A percentile compares a stretch with the other conserved stretches of the same genome.
These are phyloP conservation scores for Ovibos moschatus DNA, from an alignment of 2,113 vertebrate genomes.

Conservation along the genomic window DNA sequence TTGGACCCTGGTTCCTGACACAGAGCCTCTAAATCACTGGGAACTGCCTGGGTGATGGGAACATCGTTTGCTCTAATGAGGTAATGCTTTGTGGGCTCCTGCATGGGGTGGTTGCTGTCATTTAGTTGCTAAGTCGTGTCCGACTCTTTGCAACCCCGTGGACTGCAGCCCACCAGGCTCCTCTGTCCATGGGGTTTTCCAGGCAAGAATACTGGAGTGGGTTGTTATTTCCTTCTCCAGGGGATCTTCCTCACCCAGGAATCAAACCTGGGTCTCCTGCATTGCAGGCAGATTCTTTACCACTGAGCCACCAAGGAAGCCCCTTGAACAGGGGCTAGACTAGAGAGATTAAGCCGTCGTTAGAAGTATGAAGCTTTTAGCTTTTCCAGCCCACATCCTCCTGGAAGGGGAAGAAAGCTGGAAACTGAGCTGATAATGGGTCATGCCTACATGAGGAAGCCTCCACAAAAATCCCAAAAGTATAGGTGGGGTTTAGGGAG, in stretches of 20 bases:
- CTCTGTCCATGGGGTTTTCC: background rate
- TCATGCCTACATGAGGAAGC: background rate
- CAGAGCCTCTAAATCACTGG: background rate
- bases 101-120: background rate
- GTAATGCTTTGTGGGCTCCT: background rate
- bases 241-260: background rate
- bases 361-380: background rate
- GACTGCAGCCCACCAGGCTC: background rate
- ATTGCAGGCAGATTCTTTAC: background rate
- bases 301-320: background rate
- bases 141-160: background rate
- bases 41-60: background rate
- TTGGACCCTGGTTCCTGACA: background rate
- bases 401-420: background rate
- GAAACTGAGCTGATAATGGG: background rate
- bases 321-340: background rate
- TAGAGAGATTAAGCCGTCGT: background rate
- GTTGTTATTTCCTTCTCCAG: background rate
- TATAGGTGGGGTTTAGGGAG: background rate
- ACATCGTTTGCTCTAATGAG: background rate
- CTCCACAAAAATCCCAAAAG: background rate
- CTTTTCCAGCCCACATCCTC: background rate
- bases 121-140: background rate
- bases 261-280: background rate
- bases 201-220: background rate